phyloP scores from a whole-genome alignment of 2,888 invertebrate genomes.

The Dusona sp. region DNA sequence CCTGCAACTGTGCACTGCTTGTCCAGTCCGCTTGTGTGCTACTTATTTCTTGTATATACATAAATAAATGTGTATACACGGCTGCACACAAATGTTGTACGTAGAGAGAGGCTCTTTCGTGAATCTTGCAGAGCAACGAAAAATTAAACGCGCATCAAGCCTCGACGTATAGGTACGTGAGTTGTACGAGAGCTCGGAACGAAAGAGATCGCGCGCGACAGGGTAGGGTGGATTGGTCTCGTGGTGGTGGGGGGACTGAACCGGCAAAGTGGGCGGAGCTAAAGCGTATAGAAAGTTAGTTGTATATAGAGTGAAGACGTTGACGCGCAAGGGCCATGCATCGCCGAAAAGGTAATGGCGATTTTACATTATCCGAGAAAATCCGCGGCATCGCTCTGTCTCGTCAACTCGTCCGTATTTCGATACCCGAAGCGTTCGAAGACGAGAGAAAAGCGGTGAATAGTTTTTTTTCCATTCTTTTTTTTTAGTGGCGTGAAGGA shows the following conservation, averaged over 20 bases:
- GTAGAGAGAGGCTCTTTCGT: constrained; percentile 23
- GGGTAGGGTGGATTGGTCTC: background rate
- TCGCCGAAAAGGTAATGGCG: constrained; percentile 47
- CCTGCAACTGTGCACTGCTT: constrained; percentile 9
- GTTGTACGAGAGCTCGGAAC: background rate
- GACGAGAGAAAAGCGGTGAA: constrained; percentile 46
- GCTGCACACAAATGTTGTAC: background rate
- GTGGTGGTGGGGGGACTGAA: background rate
- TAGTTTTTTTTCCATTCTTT: constrained; percentile 30
- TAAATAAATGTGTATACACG: background rate
- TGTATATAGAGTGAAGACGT: constrained; percentile 26
- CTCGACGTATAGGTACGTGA: constrained; percentile 10
- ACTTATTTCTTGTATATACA: constrained; percentile 20
- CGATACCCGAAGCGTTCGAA: constrained; percentile 9
- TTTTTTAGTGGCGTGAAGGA: constrained; percentile 29
- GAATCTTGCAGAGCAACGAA: constrained; percentile 38
- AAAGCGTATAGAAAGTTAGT: constrained; percentile 17
- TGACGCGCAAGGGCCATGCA: constrained; percentile 35
- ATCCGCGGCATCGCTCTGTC: constrained; percentile 45
- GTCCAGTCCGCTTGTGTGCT: constrained; percentile 5
- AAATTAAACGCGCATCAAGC: constrained; percentile 35
- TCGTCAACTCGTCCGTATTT: constrained; percentile 24
- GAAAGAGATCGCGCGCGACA: constrained; percentile 12
- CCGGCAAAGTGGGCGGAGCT: background rate
- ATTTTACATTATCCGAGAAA: constrained; percentile 44